Base-by-base conservation (phyloP, 2,888 invertebrate genomes). In the Branchipolynoe longqiensis region DNA sequence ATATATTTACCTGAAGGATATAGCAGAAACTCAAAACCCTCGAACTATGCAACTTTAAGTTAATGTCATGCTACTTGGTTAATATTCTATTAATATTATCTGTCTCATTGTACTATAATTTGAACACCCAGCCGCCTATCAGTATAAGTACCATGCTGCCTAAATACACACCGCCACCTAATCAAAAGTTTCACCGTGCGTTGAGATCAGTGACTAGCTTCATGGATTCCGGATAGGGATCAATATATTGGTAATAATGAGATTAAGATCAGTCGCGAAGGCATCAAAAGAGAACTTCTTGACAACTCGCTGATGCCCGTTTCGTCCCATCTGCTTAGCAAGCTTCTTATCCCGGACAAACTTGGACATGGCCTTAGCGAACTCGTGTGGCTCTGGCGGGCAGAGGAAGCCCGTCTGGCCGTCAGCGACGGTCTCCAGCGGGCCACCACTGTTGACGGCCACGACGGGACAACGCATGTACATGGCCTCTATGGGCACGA, bases 401-500 rank as follows among this genome's bases (percentile, higher is more conserved):
- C 93, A 92, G 4, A 95, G 91, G 89, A 91, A 94, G 2, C 95
- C 95, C 1, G 95, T 95, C 58, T 90, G 89, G 0, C 91, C 92
- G 87, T 94, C 88, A 12, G 90, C 91, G 78, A 99, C 95, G 0
- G 99, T 98, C 94, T 99, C 99, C 0, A 96, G 96, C 0, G 99
- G 99, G 0, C 99, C 99, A 38, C 99, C 99, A 91, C 97, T 97
- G 91, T 97, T 97, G 0, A 97, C 96, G 0, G 99, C 99, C 89
- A 99, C 96, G 0, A 99, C 98, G 3, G 99, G 98, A 91, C 97
- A 97, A 2, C 95, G 95, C 92, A 96, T 96, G 92, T 97, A 97
- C 99, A 99, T 99, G 0, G 99, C 98, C 95, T 99, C 99, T 84
- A 99, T 95, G 0, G 99, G 99, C 12, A 99, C 99, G 91, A 99